Conservation (phyloP, 2,797 vertebrate species). For the Danio jaintianensis region DNA sequence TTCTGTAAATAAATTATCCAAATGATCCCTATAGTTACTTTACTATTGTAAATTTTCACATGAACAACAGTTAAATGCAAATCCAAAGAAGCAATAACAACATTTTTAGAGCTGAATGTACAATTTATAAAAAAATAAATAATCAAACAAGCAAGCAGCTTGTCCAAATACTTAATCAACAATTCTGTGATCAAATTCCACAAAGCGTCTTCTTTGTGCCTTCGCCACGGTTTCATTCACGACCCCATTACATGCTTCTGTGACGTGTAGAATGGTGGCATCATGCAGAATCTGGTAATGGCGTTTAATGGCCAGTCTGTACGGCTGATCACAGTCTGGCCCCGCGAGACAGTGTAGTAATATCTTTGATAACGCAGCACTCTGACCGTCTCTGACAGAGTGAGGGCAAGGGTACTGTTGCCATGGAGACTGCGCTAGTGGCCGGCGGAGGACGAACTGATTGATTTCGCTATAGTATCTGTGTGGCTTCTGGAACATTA, state of each 20-base stretch:
- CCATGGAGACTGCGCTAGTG: slow-evolving; percentile 55
- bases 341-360: slow-evolving; percentile 17
- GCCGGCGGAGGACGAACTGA: slow-evolving; percentile 46
- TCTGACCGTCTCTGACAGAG: slow-evolving; percentile 29
- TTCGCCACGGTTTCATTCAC: background rate
- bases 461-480: slow-evolving; percentile 54
- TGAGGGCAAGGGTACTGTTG: slow-evolving; percentile 44
- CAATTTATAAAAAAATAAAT: too few relatives aligned
- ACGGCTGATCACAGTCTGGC: slow-evolving; percentile 17
- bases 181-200: background rate
- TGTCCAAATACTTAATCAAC: background rate
- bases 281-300: background rate
- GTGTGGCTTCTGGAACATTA: slow-evolving; percentile 50
- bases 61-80: too few relatives aligned
- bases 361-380: slow-evolving; percentile 37
- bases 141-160: too few relatives aligned
- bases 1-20: too few relatives aligned
- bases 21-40: too few relatives aligned
- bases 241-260: background rate
- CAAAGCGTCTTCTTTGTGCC: background rate
- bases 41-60: too few relatives aligned
- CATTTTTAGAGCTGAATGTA: too few relatives aligned
- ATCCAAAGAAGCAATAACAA: too few relatives aligned
- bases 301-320: background rate
- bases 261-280: background rate